phyloP scores from a whole-genome alignment of 2,113 vertebrate genomes.

The Toxostoma redivivum region DNA sequence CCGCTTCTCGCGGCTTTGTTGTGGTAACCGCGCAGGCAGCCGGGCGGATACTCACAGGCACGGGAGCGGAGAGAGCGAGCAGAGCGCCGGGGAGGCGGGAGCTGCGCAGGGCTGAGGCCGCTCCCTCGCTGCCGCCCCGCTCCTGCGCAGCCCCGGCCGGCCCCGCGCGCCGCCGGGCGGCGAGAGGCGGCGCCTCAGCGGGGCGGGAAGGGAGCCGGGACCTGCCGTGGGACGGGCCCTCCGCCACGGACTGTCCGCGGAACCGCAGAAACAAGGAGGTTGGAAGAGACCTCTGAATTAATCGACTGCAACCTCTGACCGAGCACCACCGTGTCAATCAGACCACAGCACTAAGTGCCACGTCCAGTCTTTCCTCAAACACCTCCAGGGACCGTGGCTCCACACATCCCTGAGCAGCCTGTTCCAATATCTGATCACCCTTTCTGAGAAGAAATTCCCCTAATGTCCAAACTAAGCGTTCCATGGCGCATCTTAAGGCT shows the following conservation, averaged over 20 bases:
- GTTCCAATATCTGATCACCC: not conserved
- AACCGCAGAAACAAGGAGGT: fast-evolving
- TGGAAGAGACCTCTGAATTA: fast-evolving
- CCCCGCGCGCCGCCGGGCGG: not conserved
- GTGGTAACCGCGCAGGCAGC: not conserved
- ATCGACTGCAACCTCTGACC: fast-evolving
- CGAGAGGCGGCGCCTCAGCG: not conserved
- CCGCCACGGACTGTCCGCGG: fast-evolving
- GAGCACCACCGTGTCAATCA: not conserved
- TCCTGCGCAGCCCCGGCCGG: not conserved
- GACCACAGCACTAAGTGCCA: no score
- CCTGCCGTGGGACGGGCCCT: not conserved
- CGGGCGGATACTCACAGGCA: not conserved
- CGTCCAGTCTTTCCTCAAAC: not conserved
- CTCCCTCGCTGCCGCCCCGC: not conserved
- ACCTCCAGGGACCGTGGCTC: not conserved
- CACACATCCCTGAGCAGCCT: not conserved
- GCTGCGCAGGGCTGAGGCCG: fast-evolving
- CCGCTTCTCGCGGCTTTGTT: not conserved
- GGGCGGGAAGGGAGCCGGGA: not conserved
- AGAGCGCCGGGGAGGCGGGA: no score
- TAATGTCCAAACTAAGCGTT: not conserved
- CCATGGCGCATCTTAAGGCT: fast-evolving
- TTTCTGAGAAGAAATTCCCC: not conserved
- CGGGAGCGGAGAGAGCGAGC: not conserved